phyloP scores from a whole-genome alignment of 2,888 invertebrate genomes.

The Polyommatus iphigenia region DNA sequence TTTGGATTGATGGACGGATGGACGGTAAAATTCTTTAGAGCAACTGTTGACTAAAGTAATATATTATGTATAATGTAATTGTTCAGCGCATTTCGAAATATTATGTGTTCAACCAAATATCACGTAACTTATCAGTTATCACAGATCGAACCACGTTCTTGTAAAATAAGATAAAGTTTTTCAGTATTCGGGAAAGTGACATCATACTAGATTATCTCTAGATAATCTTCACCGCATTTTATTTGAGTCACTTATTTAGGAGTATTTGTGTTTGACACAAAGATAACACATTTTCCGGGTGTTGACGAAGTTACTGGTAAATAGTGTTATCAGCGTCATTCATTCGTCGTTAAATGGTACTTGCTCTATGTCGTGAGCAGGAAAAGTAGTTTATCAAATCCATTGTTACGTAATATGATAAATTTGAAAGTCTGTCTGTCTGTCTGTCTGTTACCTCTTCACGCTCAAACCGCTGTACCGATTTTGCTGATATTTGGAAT shows the following conservation, averaged over 20 bases:
- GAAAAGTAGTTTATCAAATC: background rate
- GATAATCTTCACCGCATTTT: background rate
- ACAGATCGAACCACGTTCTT: background rate
- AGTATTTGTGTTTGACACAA: slow-evolving; percentile 2
- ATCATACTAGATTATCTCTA: background rate
- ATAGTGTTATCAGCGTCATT: background rate
- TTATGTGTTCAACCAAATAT: background rate
- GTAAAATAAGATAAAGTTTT: background rate
- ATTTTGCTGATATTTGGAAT: too few species aligned
- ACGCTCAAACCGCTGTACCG: too few species aligned
- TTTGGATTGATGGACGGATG: background rate
- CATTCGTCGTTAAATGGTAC: background rate
- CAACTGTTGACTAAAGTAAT: too few species aligned
- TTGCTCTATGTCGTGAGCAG: background rate
- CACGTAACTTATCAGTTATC: background rate
- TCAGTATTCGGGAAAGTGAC: background rate
- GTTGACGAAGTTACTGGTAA: background rate
- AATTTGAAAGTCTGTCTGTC: too few species aligned
- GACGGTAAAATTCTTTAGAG: too few species aligned
- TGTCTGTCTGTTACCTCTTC: too few species aligned
- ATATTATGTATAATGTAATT: background rate
- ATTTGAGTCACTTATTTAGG: background rate
- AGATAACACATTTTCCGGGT: slow-evolving; percentile 9
- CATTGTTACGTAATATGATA: too few species aligned
- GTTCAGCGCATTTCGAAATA: background rate